Percentiles rank a stretch among this genome's conserved stretches.
Conservation (phyloP, 2,113 vertebrate genomes). For the Edolisoma coerulescens region DNA sequence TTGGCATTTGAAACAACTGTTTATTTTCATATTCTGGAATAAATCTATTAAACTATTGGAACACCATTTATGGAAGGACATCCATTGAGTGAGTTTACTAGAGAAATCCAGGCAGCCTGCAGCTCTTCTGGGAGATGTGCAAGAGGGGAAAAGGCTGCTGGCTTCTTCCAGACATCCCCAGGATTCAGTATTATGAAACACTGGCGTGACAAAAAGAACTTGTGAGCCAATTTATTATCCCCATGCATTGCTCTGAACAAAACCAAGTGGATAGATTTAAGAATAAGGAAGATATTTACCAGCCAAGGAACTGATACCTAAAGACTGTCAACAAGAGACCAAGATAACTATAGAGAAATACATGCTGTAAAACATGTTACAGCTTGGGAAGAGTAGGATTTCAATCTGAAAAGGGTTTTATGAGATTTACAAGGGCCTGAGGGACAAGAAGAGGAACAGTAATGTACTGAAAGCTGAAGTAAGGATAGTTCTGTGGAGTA, state of each 20-base stretch:
- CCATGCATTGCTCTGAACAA: not conserved
- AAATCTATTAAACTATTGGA: slow-evolving; percentile 34
- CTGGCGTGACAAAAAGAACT: not conserved
- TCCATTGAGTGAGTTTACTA: not conserved
- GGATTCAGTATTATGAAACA: not conserved
- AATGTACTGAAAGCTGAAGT: not conserved
- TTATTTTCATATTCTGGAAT: not conserved
- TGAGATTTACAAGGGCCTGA: slow-evolving; percentile 2
- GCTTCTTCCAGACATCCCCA: not conserved
- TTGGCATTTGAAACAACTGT: not conserved
- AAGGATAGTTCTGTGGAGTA: not conserved
- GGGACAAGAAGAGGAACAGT: not conserved
- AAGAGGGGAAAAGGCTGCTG: not conserved
- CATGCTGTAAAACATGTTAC: not conserved
- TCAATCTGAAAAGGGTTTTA: slow-evolving; percentile 40
- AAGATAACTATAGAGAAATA: slow-evolving; percentile 1
- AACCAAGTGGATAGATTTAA: slow-evolving; percentile 6
- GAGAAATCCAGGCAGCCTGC: not conserved
- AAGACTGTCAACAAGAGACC: slow-evolving; percentile 13
- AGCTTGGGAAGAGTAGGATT: not conserved
- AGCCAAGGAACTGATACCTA: not conserved
- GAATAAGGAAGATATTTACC: slow-evolving; percentile 15
- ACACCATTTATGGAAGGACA: not conserved
- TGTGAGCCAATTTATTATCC: slow-evolving; percentile 1
- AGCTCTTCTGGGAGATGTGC: not conserved